Conservation (phyloP, 2,113 vertebrate genomes). For the Uropsilus gracilis region DNA sequence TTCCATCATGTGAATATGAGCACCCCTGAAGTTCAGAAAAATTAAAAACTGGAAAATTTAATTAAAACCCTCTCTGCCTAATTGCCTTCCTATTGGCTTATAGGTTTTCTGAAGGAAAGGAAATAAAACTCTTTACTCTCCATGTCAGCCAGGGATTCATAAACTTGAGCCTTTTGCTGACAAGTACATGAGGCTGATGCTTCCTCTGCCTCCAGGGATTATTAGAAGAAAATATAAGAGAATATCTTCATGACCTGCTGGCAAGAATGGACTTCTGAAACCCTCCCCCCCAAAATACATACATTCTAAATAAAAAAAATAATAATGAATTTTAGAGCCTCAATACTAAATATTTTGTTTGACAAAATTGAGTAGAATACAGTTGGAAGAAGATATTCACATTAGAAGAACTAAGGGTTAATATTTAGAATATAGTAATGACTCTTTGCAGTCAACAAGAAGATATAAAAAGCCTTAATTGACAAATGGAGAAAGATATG, state of each 20-base stretch:
- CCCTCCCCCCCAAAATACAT: neutral
- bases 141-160: slow-evolving; percentile 59
- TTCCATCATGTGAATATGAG: slow-evolving; percentile 63
- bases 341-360: slow-evolving; percentile 16
- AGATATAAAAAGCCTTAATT: neutral
- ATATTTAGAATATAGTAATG: slow-evolving; percentile 6
- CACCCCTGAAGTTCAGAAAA: slow-evolving; percentile 84
- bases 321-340: neutral
- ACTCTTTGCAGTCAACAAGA: neutral
- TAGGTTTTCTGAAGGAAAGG: slow-evolving; percentile 58
- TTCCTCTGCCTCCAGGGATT: neutral
- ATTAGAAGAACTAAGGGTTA: neutral
- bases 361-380: neutral
- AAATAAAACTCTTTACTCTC: slow-evolving; percentile 66
- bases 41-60: slow-evolving; percentile 82
- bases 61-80: slow-evolving; percentile 81
- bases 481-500: neutral
- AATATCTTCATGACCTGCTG: neutral
- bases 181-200: neutral
- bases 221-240: neutral
- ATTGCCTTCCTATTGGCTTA: slow-evolving; percentile 78
- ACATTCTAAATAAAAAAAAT: neutral
- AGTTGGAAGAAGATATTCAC: neutral
- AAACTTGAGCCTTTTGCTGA: slow-evolving; percentile 65
- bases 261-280: neutral